Percentiles rank a stretch among this genome's conserved stretches.
phyloP scores from a whole-genome alignment of 2,888 invertebrate genomes.

The Coelogynopora nodosa region DNA sequence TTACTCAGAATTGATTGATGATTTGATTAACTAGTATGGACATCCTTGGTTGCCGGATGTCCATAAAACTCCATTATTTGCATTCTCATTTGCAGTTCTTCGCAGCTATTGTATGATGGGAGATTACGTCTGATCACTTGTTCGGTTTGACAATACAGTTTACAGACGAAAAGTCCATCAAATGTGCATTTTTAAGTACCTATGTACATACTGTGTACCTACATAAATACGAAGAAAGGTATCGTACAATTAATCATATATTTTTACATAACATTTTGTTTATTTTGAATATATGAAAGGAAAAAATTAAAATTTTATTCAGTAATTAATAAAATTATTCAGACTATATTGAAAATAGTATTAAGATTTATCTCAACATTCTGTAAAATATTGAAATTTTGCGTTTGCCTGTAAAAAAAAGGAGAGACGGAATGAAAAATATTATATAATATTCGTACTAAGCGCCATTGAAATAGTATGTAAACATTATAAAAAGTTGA shows the following conservation, averaged over 20 bases:
- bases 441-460: not conserved
- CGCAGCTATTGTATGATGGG: not conserved
- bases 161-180: not conserved
- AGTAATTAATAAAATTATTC: not conserved
- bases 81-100: conserved; percentile 16
- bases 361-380: not conserved
- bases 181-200: not conserved
- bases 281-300: not conserved
- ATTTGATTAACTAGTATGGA: not conserved
- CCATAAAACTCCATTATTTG: conserved; percentile 43
- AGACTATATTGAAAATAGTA: not conserved
- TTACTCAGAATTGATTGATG: not conserved
- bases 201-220: not conserved
- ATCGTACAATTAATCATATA: not conserved
- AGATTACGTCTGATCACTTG: not conserved
- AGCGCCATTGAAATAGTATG: not conserved
- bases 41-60: not conserved
- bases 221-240: not conserved
- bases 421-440: not conserved
- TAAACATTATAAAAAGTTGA: not conserved
- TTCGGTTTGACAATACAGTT: not conserved
- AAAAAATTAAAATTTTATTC: not conserved
- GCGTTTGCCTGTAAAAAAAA: not conserved
- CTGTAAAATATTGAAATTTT: not conserved
- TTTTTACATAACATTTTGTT: not conserved